These are phyloP conservation scores for Bombus pyrosoma DNA, from an alignment of 1,140 invertebrate species.

Conservation along the genomic window DNA sequence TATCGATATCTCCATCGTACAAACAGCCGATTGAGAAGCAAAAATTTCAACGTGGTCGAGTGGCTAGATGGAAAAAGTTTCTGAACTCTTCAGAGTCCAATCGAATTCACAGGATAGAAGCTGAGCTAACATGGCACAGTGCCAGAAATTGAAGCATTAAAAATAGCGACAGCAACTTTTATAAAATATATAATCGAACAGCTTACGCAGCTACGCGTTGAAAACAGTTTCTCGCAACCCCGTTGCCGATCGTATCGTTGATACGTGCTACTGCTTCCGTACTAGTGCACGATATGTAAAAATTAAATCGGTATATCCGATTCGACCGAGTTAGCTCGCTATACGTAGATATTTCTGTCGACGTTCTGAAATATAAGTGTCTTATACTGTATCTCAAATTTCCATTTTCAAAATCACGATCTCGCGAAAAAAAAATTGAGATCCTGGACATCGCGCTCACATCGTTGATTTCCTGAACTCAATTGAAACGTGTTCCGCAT, in stretches of 20 bases:
- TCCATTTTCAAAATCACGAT: neutral
- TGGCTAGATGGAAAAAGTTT: constrained; percentile 46
- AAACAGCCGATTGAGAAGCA: neutral
- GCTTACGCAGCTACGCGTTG: constrained; percentile 41
- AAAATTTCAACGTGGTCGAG: neutral
- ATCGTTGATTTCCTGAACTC: neutral
- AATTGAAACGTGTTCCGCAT: neutral
- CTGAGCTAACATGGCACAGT: neutral
- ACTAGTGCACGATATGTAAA: neutral
- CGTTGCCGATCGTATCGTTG: constrained; percentile 5
- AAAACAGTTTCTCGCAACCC: constrained; percentile 23
- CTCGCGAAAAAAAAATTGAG: neutral
- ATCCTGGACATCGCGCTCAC: neutral
- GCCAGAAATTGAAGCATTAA: constrained; percentile 53
- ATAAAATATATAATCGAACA: constrained; percentile 20
- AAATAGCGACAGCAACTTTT: constrained; percentile 25
- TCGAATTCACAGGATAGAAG: constrained; percentile 40
- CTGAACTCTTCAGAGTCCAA: constrained; percentile 15
- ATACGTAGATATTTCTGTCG: no score
- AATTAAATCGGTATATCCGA: neutral
- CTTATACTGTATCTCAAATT: no score
- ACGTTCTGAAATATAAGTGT: neutral
- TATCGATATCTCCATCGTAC: neutral
- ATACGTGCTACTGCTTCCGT: neutral
- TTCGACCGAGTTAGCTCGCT: neutral